Percentiles rank a stretch among this genome's conserved stretches.
Conservation (phyloP, 2,888 invertebrate genomes). For the Orthosia gothica region DNA sequence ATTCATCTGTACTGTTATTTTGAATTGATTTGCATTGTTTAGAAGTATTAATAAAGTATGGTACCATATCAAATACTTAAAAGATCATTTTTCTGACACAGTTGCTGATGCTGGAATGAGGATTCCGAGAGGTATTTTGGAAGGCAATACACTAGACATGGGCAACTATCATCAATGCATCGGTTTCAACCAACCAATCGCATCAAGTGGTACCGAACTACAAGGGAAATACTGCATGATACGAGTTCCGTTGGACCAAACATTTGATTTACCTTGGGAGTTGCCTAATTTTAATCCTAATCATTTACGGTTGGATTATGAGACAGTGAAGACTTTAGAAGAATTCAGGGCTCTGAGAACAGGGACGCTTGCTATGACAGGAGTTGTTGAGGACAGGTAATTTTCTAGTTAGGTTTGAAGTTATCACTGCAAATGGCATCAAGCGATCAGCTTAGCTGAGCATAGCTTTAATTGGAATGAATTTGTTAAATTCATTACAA, state of each 20-base stretch:
- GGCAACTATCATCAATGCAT: too few species aligned
- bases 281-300: slow-evolving; percentile 48
- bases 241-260: slow-evolving; percentile 68
- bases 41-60: not conserved
- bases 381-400: slow-evolving; percentile 56
- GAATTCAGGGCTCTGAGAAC: slow-evolving; percentile 21
- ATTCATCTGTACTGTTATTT: too few species aligned
- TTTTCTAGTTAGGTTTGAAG: not conserved
- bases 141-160: slow-evolving; percentile 72
- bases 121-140: slow-evolving; percentile 71
- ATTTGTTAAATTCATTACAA: too few species aligned
- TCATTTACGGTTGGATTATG: slow-evolving; percentile 51
- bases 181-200: slow-evolving; percentile 62
- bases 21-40: too few species aligned
- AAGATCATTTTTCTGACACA: slow-evolving; percentile 45
- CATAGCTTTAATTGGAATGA: too few species aligned
- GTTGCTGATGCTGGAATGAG: slow-evolving; percentile 76
- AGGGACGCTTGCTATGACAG: slow-evolving; percentile 41
- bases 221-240: slow-evolving; percentile 80
- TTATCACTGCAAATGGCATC: too few species aligned
- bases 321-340: slow-evolving; percentile 37
- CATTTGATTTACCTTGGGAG: slow-evolving; percentile 48
- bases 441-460: too few species aligned
- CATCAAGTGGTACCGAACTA: slow-evolving; percentile 57
- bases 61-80: not conserved